Evolutionary conservation across 2,888 invertebrate genomes (phyloP).

Genomic region (Coelopa pilipes): DNA sequence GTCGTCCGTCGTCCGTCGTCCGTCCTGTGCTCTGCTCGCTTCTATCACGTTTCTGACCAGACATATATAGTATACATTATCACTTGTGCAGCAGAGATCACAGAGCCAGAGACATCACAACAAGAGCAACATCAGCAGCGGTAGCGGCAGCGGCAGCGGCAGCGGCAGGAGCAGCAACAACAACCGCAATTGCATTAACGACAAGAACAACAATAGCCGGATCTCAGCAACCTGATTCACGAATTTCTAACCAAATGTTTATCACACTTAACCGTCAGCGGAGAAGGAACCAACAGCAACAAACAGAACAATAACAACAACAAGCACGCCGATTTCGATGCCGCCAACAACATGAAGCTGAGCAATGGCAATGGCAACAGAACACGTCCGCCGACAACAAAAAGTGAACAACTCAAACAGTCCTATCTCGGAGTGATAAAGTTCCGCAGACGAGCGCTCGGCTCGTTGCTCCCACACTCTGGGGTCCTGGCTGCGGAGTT

Average conservation of each 20-base stretch:
- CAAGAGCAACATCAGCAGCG: too few relatives aligned
- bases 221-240: conserved; percentile 34
- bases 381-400: too few relatives aligned
- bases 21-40: background rate
- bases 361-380: too few relatives aligned
- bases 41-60: conserved; percentile 19
- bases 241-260: conserved; percentile 35
- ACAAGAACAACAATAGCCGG: background rate
- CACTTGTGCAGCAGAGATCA: conserved; percentile 9
- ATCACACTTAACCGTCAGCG: conserved; percentile 32
- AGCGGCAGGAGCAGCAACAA: background rate
- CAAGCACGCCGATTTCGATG: too few relatives aligned
- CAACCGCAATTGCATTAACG: background rate
- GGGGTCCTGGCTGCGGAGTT: conserved; percentile 16
- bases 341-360: too few relatives aligned
- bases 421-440: conserved; percentile 35
- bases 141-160: background rate
- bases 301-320: background rate
- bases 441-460: conserved; percentile 20
- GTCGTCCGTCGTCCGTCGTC: background rate
- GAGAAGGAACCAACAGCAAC: background rate
- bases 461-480: conserved; percentile 32
- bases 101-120: too few relatives aligned
- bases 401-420: background rate
- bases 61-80: conserved; percentile 17